phyloP scores from a whole-genome alignment of 2,888 invertebrate species.

The Bellardia pandia region DNA sequence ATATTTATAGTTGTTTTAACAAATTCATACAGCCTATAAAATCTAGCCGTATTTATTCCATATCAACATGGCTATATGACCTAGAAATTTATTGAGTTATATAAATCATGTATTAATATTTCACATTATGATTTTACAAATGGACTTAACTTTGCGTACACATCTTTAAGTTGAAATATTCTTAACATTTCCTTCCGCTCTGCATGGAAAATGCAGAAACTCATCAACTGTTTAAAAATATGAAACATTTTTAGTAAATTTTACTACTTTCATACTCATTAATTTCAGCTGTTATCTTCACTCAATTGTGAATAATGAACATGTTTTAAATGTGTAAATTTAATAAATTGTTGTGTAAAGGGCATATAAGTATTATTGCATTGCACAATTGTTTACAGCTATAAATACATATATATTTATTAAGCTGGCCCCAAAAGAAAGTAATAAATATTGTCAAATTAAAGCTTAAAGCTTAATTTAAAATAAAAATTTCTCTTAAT shows the following conservation, averaged over 20 bases:
- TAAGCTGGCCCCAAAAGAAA: too few relatives aligned
- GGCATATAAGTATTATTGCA: background rate
- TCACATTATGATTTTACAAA: background rate
- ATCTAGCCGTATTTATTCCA: background rate
- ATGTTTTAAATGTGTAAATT: constrained; percentile 44
- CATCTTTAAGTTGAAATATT: background rate
- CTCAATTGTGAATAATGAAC: constrained; percentile 48
- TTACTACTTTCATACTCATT: constrained; percentile 17
- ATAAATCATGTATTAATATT: constrained; percentile 11
- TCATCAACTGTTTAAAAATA: background rate
- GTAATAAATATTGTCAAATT: too few relatives aligned
- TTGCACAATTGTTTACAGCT: too few relatives aligned
- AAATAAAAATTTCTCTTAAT: too few relatives aligned
- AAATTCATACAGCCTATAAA: too few relatives aligned
- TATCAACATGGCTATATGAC: background rate
- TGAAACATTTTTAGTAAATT: background rate
- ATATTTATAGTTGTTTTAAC: background rate
- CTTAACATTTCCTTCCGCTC: constrained; percentile 10
- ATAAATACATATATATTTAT: too few relatives aligned
- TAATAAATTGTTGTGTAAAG: constrained; percentile 28
- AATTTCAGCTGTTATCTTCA: constrained; percentile 46
- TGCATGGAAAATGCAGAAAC: background rate
- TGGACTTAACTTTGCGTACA: background rate
- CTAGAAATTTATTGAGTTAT: constrained; percentile 23
- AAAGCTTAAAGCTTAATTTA: too few relatives aligned